Evolutionary conservation across 2,888 invertebrate species (phyloP), one percentile per base, ranked within the genome.

Genomic region (Dromius quadrimaculatus): DNA sequence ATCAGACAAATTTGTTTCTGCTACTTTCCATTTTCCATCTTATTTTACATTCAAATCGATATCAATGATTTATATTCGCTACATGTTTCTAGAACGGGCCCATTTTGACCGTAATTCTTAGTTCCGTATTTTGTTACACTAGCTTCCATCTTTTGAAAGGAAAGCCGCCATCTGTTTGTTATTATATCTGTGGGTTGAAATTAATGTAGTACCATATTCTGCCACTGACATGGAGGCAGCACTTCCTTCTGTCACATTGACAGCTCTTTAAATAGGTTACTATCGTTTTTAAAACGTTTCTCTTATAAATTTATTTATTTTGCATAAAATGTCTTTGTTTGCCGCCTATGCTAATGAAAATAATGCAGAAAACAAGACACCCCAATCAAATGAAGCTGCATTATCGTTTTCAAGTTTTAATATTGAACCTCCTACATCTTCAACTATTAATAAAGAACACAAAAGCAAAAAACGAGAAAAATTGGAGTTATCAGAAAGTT

Each of bases 351-450:
- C 82, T 22, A 72, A 75, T 59, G 79, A 80, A 50, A 77, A 77
- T 71, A 73, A 76, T 32, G 32, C 59, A 36, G 41, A 65, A 23
- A 22, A 50, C 43, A 57, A 68, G 65, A 64, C 68, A 65, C 45
- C 72, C 9, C 59, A 73, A 73, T 13, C 69, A 50, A 38, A 73
- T 17, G 71, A 74, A 72, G 61, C 61, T 19, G 32, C 70, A 36
- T 54, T 71, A 43, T 61, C 72, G 45, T 84, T 84, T 75, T 83
- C 84, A 0, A 85, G 85, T 79, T 85, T 82, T 74, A 76, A 77
- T 72, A 74, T 79, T 11, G 75, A 78, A 66, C 72, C 80, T n/a
- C 68, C 68, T 17, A n/a, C 34, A 64, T 32, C 36, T 34, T 19
- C 23, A 22, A 34, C 43, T 47, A 38, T 2, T 50, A 66, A 22